These are phyloP conservation scores for Balearica regulorum DNA, from an alignment of 2,797 vertebrate genomes.

Conservation along the genomic window DNA sequence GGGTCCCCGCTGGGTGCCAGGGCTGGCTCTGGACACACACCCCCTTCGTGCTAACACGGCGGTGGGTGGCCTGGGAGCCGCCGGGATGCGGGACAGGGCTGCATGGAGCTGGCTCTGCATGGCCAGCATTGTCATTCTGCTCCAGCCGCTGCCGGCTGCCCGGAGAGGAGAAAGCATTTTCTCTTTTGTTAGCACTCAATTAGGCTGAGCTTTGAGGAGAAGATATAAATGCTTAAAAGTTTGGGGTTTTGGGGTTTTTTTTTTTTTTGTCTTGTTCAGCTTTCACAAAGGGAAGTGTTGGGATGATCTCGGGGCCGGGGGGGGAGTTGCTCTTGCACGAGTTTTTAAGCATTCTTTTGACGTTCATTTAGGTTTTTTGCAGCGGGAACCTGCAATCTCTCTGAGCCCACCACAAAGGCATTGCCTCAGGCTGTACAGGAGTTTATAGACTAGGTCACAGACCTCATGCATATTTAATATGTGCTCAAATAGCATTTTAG, in stretches of 20 bases:
- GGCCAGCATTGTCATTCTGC: not conserved
- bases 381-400: not conserved
- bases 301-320: not conserved
- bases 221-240: conserved; percentile 24
- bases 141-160: not conserved
- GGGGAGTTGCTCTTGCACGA: not conserved
- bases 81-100: fast-evolving
- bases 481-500: not conserved
- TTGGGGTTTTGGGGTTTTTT: not conserved
- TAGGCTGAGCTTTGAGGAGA: conserved; percentile 51
- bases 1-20: not conserved
- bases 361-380: conserved; percentile 45
- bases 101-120: not conserved
- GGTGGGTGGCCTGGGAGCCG: not conserved
- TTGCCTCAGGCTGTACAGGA: conserved; percentile 56
- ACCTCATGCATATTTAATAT: not conserved
- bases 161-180: not conserved
- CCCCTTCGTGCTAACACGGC: fast-evolving
- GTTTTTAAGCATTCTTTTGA: conserved; percentile 17
- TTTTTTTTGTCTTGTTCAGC: not conserved
- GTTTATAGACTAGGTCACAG: conserved; percentile 19
- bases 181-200: conserved; percentile 44
- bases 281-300: not conserved
- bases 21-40: fast-evolving
- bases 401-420: conserved; percentile 49